A percentile compares a stretch with the other conserved stretches of the same genome.
These are phyloP conservation scores for Catharus bicknelli DNA, from an alignment of 2,113 vertebrate genomes.

Conservation along the genomic window DNA sequence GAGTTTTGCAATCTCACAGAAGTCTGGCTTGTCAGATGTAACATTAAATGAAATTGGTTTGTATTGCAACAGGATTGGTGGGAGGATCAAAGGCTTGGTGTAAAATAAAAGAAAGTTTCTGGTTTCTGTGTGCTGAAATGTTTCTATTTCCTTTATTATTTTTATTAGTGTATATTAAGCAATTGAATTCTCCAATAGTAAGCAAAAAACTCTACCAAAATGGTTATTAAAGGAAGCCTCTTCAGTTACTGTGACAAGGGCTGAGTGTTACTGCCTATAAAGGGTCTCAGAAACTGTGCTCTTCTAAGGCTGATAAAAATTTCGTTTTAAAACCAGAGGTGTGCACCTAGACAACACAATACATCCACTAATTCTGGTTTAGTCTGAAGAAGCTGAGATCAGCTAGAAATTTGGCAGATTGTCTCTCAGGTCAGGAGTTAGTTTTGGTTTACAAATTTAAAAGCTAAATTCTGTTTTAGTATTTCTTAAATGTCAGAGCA, in stretches of 20 bases:
- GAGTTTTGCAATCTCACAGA: background rate
- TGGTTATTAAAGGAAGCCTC: slow-evolving; percentile 38
- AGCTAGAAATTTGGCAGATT: slow-evolving; percentile 65
- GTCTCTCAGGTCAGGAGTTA: slow-evolving; percentile 69
- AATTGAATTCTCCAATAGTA: slow-evolving; percentile 52
- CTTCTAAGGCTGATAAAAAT: slow-evolving; percentile 60
- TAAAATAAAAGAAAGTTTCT: slow-evolving; percentile 33
- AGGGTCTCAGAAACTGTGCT: slow-evolving; percentile 24
- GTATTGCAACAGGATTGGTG: background rate
- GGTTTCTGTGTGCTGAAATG: background rate
- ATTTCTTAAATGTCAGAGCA: slow-evolving; percentile 54
- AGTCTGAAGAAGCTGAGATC: slow-evolving; percentile 68
- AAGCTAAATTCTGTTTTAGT: slow-evolving; percentile 70
- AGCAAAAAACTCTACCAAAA: slow-evolving; percentile 52
- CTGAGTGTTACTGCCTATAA: slow-evolving; percentile 29
- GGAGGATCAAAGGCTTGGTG: slow-evolving; percentile 35
- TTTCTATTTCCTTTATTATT: slow-evolving; percentile 34
- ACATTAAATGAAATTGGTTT: background rate
- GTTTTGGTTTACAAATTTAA: slow-evolving; percentile 71
- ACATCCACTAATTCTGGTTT: slow-evolving; percentile 61
- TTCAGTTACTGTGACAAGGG: slow-evolving; percentile 45
- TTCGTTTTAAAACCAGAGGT: slow-evolving; percentile 47
- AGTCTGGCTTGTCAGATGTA: background rate
- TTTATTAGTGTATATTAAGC: slow-evolving; percentile 63
- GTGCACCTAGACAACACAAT: background rate